Evolutionary conservation across 2,888 invertebrate species (phyloP).

Genomic region (Drosophila acutilabella): DNA sequence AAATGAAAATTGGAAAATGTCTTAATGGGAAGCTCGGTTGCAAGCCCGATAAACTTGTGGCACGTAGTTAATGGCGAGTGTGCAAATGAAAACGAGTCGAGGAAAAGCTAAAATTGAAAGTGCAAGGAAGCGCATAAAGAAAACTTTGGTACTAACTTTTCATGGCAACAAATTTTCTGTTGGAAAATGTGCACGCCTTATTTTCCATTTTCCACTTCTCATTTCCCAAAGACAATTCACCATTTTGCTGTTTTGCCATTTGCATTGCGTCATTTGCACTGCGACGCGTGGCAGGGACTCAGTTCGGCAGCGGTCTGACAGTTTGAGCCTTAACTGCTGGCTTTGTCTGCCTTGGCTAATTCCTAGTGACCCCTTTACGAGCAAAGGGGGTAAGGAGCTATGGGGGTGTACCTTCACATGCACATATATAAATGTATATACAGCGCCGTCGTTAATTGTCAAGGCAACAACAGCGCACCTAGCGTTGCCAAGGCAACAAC

Average conservation of each 20-base stretch:
- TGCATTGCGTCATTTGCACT: conserved; percentile 73
- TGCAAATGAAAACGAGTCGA: conserved; percentile 24
- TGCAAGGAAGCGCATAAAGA: conserved; percentile 53
- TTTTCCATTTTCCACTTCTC: conserved; percentile 9
- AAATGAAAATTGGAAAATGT: conserved; percentile 6
- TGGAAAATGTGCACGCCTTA: conserved; percentile 51
- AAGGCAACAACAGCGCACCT: conserved; percentile 66
- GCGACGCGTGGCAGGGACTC: neutral
- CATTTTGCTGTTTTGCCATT: conserved; percentile 41
- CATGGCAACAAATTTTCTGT: conserved; percentile 39
- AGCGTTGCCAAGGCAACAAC: conserved; percentile 62
- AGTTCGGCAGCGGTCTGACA: conserved; percentile 8
- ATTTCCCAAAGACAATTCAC: conserved; percentile 22
- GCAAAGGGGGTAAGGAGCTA: neutral
- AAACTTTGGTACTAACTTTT: conserved; percentile 44
- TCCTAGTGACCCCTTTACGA: conserved; percentile 47
- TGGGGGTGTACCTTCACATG: conserved; percentile 1
- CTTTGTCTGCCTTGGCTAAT: conserved; percentile 58
- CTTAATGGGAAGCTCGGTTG: conserved; percentile 16
- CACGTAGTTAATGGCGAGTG: conserved; percentile 25
- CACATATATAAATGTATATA: conserved; percentile 28
- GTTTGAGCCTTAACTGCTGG: conserved; percentile 32
- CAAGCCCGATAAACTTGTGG: conserved; percentile 27
- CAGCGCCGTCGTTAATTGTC: conserved; percentile 70
- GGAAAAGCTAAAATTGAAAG: conserved; percentile 35